A percentile compares a stretch with the other conserved stretches of the same genome.
Conservation (phyloP, 2,888 invertebrate genomes). For the Suillia variegata region DNA sequence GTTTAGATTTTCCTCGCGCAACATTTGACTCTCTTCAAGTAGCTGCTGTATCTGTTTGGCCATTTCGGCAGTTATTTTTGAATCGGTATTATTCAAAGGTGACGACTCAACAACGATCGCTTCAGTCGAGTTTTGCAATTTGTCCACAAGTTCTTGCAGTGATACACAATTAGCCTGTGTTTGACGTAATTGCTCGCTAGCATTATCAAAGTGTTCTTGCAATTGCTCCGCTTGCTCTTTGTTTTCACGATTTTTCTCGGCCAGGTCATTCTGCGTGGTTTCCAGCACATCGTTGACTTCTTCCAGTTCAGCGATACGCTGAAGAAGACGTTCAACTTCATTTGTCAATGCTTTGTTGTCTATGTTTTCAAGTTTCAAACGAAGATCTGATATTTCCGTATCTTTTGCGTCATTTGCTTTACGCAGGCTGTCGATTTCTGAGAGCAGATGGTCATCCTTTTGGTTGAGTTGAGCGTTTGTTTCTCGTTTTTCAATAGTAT, state of each 20-base stretch:
- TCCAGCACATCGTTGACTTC: slow-evolving; percentile 65
- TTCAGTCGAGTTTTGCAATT: slow-evolving; percentile 30
- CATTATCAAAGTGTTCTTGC: slow-evolving; percentile 54
- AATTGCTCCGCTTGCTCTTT: slow-evolving; percentile 61
- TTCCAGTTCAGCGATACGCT: slow-evolving; percentile 63
- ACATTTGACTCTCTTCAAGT: slow-evolving; percentile 33
- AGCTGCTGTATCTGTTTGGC: slow-evolving; percentile 51
- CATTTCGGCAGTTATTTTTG: slow-evolving; percentile 47
- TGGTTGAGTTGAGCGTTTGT: too few species aligned
- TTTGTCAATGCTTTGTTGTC: not conserved
- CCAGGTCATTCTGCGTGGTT: slow-evolving; percentile 54
- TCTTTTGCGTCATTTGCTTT: not conserved
- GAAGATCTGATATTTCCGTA: not conserved
- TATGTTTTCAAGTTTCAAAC: slow-evolving; percentile 9
- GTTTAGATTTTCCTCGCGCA: slow-evolving; percentile 22
- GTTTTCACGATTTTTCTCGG: slow-evolving; percentile 57
- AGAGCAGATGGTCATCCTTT: slow-evolving; percentile 15
- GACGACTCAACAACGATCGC: not conserved
- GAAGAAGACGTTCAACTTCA: slow-evolving; percentile 22
- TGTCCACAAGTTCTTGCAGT: slow-evolving; percentile 33
- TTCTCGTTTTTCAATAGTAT: too few species aligned
- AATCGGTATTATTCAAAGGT: slow-evolving; percentile 29
- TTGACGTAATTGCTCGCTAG: slow-evolving; percentile 53
- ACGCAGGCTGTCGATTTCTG: slow-evolving; percentile 10
- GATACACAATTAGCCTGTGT: slow-evolving; percentile 8